Evolutionary conservation across 1,140 invertebrate species (phyloP).

Genomic region (Acromyrmex charruanus): DNA sequence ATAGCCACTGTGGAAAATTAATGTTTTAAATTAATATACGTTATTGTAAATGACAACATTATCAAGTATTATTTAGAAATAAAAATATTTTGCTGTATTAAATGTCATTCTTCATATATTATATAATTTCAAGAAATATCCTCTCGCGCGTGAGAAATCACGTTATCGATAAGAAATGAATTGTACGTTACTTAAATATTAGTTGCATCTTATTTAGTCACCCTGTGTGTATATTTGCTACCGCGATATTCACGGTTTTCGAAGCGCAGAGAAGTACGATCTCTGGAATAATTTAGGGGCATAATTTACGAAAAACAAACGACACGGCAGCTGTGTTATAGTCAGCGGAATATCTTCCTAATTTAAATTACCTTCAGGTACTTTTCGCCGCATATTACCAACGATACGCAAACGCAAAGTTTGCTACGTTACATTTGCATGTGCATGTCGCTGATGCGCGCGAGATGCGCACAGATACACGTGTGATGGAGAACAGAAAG

Average conservation of each 20-base stretch:
- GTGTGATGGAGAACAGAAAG: slow-evolving; percentile 12
- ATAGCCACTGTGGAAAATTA: not conserved
- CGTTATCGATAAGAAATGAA: not conserved
- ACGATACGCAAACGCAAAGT: slow-evolving; percentile 2
- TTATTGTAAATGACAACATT: not conserved
- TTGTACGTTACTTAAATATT: not conserved
- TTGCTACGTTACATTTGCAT: not conserved
- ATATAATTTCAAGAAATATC: not conserved
- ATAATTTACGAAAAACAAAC: slow-evolving; percentile 58
- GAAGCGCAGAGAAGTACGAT: slow-evolving; percentile 2
- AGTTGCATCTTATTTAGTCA: not conserved
- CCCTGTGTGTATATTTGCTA: not conserved
- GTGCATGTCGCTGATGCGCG: not conserved
- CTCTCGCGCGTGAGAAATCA: not conserved
- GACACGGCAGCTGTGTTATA: slow-evolving; percentile 42
- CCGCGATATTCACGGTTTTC: slow-evolving; percentile 3
- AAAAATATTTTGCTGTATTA: not conserved
- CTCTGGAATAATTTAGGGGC: slow-evolving; percentile 13
- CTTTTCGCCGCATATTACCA: slow-evolving; percentile 13
- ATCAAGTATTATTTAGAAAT: not conserved
- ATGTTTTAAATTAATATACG: not conserved
- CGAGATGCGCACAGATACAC: slow-evolving; percentile 4
- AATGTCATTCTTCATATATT: not conserved
- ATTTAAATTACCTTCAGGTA: slow-evolving; percentile 47
- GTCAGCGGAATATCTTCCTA: slow-evolving; percentile 50